These are phyloP conservation scores for Caenorhabditis angaria DNA, from an alignment of 2,888 invertebrate species.

Conservation along the genomic window DNA sequence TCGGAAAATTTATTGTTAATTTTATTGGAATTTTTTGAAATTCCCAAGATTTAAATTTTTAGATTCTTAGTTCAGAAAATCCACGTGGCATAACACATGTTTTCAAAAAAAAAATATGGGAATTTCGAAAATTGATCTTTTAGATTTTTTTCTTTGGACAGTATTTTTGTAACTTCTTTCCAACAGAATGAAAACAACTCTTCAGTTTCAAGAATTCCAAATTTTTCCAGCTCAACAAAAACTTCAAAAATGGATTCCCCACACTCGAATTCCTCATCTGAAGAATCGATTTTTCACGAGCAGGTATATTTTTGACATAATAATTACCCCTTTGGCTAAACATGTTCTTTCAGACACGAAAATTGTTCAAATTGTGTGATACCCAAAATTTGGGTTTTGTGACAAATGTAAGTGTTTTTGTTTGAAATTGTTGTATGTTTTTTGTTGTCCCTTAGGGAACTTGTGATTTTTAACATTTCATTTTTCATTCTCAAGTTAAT, in stretches of 20 bases:
- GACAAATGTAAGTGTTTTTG: conserved; percentile 27
- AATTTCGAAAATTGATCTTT: neutral
- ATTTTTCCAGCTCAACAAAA: too few species aligned
- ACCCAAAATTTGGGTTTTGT: conserved; percentile 28
- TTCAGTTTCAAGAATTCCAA: neutral
- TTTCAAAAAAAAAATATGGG: too few species aligned
- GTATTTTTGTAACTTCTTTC: neutral
- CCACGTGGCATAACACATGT: too few species aligned
- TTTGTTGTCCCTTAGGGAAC: too few species aligned
- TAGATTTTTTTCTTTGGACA: neutral
- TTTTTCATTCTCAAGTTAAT: too few species aligned
- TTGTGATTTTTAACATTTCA: too few species aligned
- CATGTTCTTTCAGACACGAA: conserved; percentile 33
- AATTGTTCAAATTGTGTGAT: conserved; percentile 45
- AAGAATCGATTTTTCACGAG: conserved; percentile 44
- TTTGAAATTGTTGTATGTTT: too few species aligned
- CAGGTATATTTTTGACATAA: conserved; percentile 18
- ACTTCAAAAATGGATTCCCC: conserved; percentile 25
- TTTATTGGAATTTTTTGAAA: too few species aligned
- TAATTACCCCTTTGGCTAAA: neutral
- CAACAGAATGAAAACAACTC: too few species aligned
- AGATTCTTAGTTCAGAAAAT: too few species aligned
- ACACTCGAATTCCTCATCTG: conserved; percentile 31
- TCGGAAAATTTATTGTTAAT: too few species aligned
- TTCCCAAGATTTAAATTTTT: too few species aligned